Conservation (phyloP, 2,888 invertebrate genomes). For the Parthenolecanium corni region DNA sequence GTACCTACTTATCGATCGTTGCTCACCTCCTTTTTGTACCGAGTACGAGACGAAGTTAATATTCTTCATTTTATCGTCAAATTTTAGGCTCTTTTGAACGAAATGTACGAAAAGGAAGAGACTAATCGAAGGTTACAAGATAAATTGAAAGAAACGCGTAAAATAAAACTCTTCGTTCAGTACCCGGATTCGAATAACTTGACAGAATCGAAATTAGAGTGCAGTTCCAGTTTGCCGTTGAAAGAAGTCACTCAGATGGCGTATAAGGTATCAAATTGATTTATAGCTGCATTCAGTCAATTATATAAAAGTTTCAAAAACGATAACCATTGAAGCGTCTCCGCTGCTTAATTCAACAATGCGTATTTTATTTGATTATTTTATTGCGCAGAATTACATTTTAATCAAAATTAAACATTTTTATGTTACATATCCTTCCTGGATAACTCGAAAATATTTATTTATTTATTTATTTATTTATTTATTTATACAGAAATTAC, state of each 20-base stretch:
- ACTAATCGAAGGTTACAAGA: slow-evolving; percentile 48
- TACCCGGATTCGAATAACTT: slow-evolving; percentile 47
- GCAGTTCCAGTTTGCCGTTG: slow-evolving; percentile 50
- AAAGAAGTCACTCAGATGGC: slow-evolving; percentile 49
- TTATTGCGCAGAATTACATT: no score
- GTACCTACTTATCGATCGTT: slow-evolving; percentile 34
- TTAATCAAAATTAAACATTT: slow-evolving; percentile 25
- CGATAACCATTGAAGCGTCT: no score
- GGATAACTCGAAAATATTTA: not conserved
- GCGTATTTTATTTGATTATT: no score
- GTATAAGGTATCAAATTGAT: slow-evolving; percentile 46
- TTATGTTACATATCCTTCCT: no score
- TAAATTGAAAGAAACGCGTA: slow-evolving; percentile 50
- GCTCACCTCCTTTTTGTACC: no score
- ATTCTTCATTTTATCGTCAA: no score
- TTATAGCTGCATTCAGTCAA: no score
- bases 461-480: not conserved
- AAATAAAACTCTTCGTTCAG: slow-evolving; percentile 51
- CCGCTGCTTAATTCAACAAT: no score
- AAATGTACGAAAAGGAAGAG: slow-evolving; percentile 55
- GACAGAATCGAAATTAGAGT: slow-evolving; percentile 46
- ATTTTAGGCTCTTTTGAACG: slow-evolving; percentile 45
- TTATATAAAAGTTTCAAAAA: no score
- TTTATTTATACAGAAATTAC: slow-evolving; percentile 41
- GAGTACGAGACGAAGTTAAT: no score